A percentile compares a stretch with the other conserved stretches of the same genome.
phyloP scores from a whole-genome alignment of 2,888 invertebrate species.

The Pollenia labialis region DNA sequence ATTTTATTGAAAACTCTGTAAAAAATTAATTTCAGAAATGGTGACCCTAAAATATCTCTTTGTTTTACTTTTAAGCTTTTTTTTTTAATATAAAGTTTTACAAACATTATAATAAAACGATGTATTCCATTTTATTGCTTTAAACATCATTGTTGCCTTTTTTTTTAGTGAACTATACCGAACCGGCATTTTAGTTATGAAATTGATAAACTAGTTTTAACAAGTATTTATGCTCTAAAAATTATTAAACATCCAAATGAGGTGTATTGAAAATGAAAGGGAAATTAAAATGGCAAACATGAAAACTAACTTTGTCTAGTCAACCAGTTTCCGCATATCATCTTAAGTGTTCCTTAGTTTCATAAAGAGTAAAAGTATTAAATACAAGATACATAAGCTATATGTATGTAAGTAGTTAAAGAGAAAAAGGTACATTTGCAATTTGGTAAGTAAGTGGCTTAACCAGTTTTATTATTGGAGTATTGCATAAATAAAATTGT shows the following conservation, averaged over 20 bases:
- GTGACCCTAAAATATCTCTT: no score
- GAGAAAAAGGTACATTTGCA: background rate
- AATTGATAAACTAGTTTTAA: constrained; percentile 36
- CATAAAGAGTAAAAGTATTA: constrained; percentile 72
- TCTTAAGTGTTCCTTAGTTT: constrained; percentile 73
- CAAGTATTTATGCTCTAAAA: constrained; percentile 27
- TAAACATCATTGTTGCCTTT: background rate
- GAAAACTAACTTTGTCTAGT: constrained; percentile 17
- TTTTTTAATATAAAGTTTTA: no score
- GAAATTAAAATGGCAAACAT: constrained; percentile 69
- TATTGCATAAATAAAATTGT: constrained; percentile 49
- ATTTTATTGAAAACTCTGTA: no score
- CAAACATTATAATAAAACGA: no score
- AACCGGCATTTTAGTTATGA: constrained; percentile 51
- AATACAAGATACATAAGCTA: constrained; percentile 25
- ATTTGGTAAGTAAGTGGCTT: constrained; percentile 47
- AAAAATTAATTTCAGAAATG: no score
- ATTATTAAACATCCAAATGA: background rate
- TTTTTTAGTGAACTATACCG: background rate
- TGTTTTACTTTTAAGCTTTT: no score
- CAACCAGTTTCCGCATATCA: constrained; percentile 58
- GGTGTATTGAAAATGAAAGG: constrained; percentile 78
- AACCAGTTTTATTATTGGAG: constrained; percentile 57
- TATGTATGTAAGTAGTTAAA: background rate
- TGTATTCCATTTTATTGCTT: background rate